Base-by-base conservation (phyloP, 2,797 vertebrate genomes). In the Geotrypetes seraphini region DNA sequence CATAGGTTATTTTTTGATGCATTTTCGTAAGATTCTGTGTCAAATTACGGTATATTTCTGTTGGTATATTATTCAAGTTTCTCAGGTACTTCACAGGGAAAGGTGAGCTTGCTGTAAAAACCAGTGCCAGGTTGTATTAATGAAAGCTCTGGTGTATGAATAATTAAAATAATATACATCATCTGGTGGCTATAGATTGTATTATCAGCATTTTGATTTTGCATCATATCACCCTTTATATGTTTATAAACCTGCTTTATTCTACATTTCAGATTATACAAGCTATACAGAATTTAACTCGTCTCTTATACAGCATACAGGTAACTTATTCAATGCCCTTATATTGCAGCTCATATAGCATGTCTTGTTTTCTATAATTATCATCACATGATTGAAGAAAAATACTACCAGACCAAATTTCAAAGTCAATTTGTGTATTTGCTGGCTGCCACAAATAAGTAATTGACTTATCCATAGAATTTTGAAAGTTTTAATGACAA, bases 301-400 rank as follows among this genome's bases (percentile, higher is more conserved):
- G 85, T 39, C 68, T 98, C 36, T 75, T 97, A 25, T 97, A 93
- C 63, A 96, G 93, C 71, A 71, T 96, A 33, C 90, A 96, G 94
- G 95, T 97, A 65, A 89, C 45, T n/a, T 45, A 38, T 7, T 28
- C 18, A 31, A n/a, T 23, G 51, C 15, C 10, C 33, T 36, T 37
- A 22, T 49, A 30, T 47, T 52, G 48, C 27, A 31, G 6, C 22
- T 26, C 7, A 25, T 32, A 31, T 16, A 10, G 3, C 24, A 52
- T 43, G 7, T 16, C 17, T 39, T 47, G 60, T 54, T 13, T 20
- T 39, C 8, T 50, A 39, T n/a, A n/a, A n/a, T n/a, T n/a, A n/a
- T n/a, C n/a, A n/a, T n/a, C n/a, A n/a, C n/a, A n/a, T n/a, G n/a
- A n/a, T n/a, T n/a, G n/a, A n/a, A n/a, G n/a, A n/a, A n/a, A n/a